Evolutionary conservation across 2,888 invertebrate genomes (phyloP).

Genomic region (Notocelia uddmanniana): DNA sequence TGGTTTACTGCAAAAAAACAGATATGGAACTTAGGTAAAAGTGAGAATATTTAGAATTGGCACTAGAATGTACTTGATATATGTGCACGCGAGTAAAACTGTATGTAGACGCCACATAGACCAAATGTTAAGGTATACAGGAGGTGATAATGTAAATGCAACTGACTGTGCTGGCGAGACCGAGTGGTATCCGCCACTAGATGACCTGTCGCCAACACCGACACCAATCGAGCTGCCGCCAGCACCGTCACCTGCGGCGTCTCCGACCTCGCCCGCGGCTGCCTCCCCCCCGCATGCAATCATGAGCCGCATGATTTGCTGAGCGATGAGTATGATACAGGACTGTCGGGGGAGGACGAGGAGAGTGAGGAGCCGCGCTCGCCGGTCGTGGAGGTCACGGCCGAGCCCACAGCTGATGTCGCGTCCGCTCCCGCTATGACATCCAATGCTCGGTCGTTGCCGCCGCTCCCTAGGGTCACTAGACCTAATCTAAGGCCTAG

Average conservation of each 20-base stretch:
- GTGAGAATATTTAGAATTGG: conserved; percentile 15
- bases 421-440: not conserved
- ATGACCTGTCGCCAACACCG: not conserved
- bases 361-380: conserved; percentile 4
- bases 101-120: conserved; percentile 20
- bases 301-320: not conserved
- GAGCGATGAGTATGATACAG: conserved; percentile 10
- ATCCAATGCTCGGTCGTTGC: not conserved
- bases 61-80: conserved; percentile 25
- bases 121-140: conserved; percentile 25
- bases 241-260: not conserved
- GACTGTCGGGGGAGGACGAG: conserved; percentile 2
- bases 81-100: not conserved
- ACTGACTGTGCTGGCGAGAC: not conserved
- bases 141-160: not conserved
- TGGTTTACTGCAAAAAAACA: conserved; percentile 31
- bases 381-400: conserved; percentile 5
- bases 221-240: not conserved
- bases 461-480: not conserved
- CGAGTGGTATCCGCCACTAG: not conserved
- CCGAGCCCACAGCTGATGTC: not conserved
- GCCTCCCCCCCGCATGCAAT: not conserved
- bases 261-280: not conserved
- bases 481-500: conserved; percentile 5
- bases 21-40: conserved; percentile 28